Evolutionary conservation across 2,113 vertebrate genomes (phyloP), one percentile per base, ranked within the genome.

Genomic region (Pogonocichla stellata): DNA sequence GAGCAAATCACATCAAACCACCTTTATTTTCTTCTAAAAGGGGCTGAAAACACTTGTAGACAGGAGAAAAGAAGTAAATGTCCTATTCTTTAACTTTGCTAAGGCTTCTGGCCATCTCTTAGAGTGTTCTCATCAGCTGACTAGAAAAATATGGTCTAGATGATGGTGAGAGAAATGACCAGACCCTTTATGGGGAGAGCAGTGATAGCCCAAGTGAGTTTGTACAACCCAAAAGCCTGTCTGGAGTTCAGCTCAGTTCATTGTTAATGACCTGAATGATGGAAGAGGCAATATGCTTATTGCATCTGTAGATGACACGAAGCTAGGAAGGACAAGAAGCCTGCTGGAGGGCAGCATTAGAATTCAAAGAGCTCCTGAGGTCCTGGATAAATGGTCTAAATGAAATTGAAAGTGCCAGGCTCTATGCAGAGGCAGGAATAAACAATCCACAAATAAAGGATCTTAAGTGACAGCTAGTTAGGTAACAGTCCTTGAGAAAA

Each of bases 381-480:
- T 92, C 84, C 72, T 80, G 80, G 75, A 96, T 93, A 74, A 78
- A 92, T 94, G 56, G 86, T 74, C 92, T 94, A 92, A 96, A 94
- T 83, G 74, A 93, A 94, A 93, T 93, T 73, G 88, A 56, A 90
- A 94, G 51, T 67, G 72, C 77, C 51, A 94, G 75, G 47, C 75
- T 90, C 74, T 48, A 51, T 3, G 26, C 3, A 0, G 13, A 74
- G 88, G 54, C 58, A 70, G 69, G 91, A 84, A 74, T 83, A 95
- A 93, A 81, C 42, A 93, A 65, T 62, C 88, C 81, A 54, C 62
- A 88, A 82, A 93, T 66, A 90, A 69, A 92, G 78, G 74, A 82
- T 85, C 74, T 91, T 43, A 58, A 51, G 88, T 88, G 86, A 62
- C 88, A 74, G 72, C 54, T 88, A 51, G 50, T 92, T 93, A 80